Evolutionary conservation across 2,888 invertebrate genomes (phyloP), one percentile per base, ranked within the genome.

Genomic region (Melipona beecheii): DNA sequence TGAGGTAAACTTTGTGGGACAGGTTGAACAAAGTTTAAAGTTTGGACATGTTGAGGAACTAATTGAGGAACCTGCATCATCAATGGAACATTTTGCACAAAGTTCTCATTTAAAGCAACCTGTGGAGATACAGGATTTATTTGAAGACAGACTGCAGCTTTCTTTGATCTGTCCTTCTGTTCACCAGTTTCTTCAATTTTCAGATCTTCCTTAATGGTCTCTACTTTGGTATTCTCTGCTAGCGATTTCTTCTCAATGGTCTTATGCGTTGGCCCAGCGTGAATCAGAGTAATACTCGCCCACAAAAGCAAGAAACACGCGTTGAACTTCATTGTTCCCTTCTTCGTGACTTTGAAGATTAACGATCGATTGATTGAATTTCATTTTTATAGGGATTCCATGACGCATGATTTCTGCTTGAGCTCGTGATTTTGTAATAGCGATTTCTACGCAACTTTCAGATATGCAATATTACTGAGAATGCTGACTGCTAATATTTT

Each of bases 121-220:
- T 75, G 84, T 17, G 36, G 4, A 1, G 54, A 60, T 36, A 15
- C 52, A 49, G 85, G 65, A 0, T 78, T 66, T 36, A 85, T 77
- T 5, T 85, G 24, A 2, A 85, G 65, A 13, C 68, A 77, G 49
- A 85, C 58, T 0, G 78, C 54, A 1, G 85, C 69, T 21, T 85
- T 85, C 43, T 85, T 85, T 0, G 72, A 0, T 4, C 85, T 81
- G 4, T 69, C 85, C 49, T 85, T 85, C 4, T 85, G 72, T 36
- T 56, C 64, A 15, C 68, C 72, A 4, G n/a, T 27, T 15, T 78
- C 85, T 11, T 85, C 81, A 27, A 81, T 64, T n/a, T 84, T 71
- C 19, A 81, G 43, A 1, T 68, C 54, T 0, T 50, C 49, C 9
- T 75, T 50, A 9, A 52, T 60, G 4, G 71, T 4, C 6, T 81